Percentiles rank a stretch among this genome's conserved stretches.
These are phyloP conservation scores for Formica selysi DNA, from an alignment of 1,140 invertebrate species.

Conservation along the genomic window DNA sequence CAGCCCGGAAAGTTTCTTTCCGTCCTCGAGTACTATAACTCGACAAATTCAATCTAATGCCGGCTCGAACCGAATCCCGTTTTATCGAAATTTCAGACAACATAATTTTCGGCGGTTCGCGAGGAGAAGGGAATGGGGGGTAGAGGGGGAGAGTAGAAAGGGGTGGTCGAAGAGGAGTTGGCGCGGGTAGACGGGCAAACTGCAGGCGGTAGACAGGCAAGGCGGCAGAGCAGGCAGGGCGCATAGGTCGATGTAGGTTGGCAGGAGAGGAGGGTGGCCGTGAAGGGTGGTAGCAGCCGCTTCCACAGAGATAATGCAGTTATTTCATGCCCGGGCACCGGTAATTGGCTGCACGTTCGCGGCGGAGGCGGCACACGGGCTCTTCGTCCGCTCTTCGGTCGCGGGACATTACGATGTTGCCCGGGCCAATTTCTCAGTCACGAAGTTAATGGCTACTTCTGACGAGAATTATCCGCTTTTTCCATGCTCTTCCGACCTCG, in stretches of 20 bases:
- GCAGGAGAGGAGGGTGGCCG: conserved; percentile 27
- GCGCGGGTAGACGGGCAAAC: conserved; percentile 52
- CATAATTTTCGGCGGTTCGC: conserved; percentile 77
- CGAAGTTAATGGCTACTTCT: conserved; percentile 81
- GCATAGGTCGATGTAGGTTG: conserved; percentile 66
- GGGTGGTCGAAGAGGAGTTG: conserved; percentile 31
- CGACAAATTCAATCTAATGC: conserved; percentile 83
- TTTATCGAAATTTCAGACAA: conserved; percentile 84
- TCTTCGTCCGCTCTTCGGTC: conserved; percentile 74
- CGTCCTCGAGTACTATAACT: conserved; percentile 79
- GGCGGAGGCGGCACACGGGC: conserved; percentile 77
- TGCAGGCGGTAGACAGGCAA: conserved; percentile 37
- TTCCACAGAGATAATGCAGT: conserved; percentile 85
- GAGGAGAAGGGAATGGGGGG: conserved; percentile 38
- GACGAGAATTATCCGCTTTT: conserved; percentile 79
- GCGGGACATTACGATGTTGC: conserved; percentile 81
- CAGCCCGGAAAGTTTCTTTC: conserved; percentile 77
- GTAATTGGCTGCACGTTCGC: conserved; percentile 85
- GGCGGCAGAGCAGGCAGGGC: conserved; percentile 43
- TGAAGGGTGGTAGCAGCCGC: conserved; percentile 77
- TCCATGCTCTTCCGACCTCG: conserved; percentile 28
- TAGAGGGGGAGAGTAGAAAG: conserved; percentile 47
- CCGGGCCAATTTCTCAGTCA: conserved; percentile 83
- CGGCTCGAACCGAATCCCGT: conserved; percentile 77
- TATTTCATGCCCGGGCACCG: conserved; percentile 85